A percentile compares a stretch with the other conserved stretches of the same genome.
phyloP scores from a whole-genome alignment of 1,140 invertebrate species.

The Himalopsyche phryganea region DNA sequence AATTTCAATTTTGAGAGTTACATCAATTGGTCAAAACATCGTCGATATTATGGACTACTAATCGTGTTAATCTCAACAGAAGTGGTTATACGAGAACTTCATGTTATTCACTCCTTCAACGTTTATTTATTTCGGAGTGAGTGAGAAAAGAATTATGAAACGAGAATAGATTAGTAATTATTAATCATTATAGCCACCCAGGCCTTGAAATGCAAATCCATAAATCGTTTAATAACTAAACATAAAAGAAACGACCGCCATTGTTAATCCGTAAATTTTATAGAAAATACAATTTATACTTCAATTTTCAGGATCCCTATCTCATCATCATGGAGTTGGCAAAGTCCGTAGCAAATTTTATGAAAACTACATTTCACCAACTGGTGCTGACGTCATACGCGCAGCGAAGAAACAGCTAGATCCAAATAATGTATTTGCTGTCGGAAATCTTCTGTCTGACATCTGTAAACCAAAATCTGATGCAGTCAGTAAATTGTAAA shows the following conservation, averaged over 20 bases:
- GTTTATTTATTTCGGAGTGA: background rate
- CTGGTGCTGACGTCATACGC: slow-evolving; percentile 55
- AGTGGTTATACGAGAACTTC: too few species aligned
- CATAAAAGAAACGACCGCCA: background rate
- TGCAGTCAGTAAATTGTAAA: too few species aligned
- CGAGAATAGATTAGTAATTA: too few species aligned
- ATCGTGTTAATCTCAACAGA: too few species aligned
- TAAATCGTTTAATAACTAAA: background rate
- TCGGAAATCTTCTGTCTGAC: slow-evolving; percentile 46
- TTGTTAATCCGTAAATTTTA: background rate
- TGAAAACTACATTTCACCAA: slow-evolving; percentile 48
- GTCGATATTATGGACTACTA: too few species aligned
- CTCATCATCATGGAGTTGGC: slow-evolving; percentile 71
- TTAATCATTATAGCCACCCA: too few species aligned
- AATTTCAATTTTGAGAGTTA: too few species aligned
- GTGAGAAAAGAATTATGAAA: too few species aligned
- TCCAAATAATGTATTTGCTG: slow-evolving; percentile 67
- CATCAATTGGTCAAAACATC: too few species aligned
- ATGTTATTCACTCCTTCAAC: too few species aligned
- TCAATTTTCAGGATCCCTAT: slow-evolving; percentile 59
- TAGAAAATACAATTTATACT: background rate
- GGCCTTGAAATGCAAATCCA: too few species aligned
- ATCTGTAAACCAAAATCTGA: too few species aligned
- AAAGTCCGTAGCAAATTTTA: slow-evolving; percentile 65
- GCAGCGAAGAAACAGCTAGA: slow-evolving; percentile 63